A percentile compares a stretch with the other conserved stretches of the same genome.
These are phyloP conservation scores for Saturnia pavonia DNA, from an alignment of 2,888 invertebrate species.

Conservation along the genomic window DNA sequence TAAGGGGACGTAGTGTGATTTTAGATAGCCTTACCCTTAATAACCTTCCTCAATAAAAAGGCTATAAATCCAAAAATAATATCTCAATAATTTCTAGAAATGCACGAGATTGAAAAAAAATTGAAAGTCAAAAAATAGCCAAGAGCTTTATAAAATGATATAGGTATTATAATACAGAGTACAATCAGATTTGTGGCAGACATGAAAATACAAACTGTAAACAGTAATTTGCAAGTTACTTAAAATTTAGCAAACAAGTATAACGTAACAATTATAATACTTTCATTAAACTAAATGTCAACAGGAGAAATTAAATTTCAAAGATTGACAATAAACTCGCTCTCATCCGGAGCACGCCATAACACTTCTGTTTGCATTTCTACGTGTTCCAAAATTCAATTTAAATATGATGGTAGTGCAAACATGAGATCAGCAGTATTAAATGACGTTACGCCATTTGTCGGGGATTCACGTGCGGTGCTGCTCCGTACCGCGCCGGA, in stretches of 20 bases:
- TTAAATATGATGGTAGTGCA: constrained; percentile 78
- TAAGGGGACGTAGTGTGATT: no score
- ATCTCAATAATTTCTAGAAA: no score
- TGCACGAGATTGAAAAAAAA: no score
- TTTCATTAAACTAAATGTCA: constrained; percentile 38
- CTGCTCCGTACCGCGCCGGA: constrained; percentile 40
- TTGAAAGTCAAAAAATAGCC: no score
- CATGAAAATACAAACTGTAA: not conserved
- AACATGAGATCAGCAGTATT: constrained; percentile 78
- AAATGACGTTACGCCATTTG: constrained; percentile 75
- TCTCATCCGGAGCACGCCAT: constrained; percentile 45
- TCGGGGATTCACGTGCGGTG: constrained; percentile 56
- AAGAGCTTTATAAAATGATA: no score
- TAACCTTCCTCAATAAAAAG: no score
- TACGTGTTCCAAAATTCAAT: constrained; percentile 73
- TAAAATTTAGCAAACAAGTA: not conserved
- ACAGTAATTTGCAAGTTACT: not conserved
- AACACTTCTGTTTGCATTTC: constrained; percentile 63
- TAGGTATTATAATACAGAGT: not conserved
- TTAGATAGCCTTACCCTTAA: no score
- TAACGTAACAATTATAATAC: constrained; percentile 18
- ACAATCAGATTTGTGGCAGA: not conserved
- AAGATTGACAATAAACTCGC: constrained; percentile 51
- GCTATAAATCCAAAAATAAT: no score
- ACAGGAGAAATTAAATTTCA: constrained; percentile 48